phyloP scores from a whole-genome alignment of 2,113 vertebrate species.

The Tor tambroides region DNA sequence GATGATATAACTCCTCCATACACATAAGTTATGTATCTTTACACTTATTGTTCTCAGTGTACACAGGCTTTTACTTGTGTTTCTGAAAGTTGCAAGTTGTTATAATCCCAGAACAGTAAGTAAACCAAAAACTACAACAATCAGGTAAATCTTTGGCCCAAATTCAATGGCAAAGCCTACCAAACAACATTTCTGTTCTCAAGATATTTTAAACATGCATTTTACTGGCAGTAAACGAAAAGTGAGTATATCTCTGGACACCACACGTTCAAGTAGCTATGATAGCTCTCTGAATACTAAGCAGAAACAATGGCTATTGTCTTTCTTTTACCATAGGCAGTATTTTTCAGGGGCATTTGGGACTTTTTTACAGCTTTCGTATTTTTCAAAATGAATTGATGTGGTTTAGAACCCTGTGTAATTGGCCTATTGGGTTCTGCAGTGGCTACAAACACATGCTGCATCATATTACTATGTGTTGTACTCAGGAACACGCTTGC shows the following conservation, averaged over 20 bases:
- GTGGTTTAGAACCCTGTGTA: conserved; percentile 17
- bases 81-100: neutral
- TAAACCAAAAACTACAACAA: neutral
- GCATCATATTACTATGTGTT: neutral
- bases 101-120: neutral
- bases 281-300: neutral
- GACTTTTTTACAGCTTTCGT: conserved; percentile 12
- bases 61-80: neutral
- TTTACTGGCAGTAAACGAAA: neutral
- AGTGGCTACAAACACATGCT: neutral
- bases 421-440: conserved; percentile 21
- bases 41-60: too few relatives aligned
- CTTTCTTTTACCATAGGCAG: neutral
- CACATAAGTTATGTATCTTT: too few relatives aligned
- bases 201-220: neutral
- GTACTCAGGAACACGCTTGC: neutral
- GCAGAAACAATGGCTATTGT: neutral
- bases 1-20: too few relatives aligned
- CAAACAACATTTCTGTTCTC: neutral
- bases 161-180: neutral
- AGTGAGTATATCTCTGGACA: neutral
- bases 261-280: neutral
- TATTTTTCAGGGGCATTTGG: conserved; percentile 4
- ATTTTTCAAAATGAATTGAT: neutral
- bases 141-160: neutral